Conservation (phyloP, 1,140 invertebrate genomes). For the honey bee (Apis mellifera) region DNA sequence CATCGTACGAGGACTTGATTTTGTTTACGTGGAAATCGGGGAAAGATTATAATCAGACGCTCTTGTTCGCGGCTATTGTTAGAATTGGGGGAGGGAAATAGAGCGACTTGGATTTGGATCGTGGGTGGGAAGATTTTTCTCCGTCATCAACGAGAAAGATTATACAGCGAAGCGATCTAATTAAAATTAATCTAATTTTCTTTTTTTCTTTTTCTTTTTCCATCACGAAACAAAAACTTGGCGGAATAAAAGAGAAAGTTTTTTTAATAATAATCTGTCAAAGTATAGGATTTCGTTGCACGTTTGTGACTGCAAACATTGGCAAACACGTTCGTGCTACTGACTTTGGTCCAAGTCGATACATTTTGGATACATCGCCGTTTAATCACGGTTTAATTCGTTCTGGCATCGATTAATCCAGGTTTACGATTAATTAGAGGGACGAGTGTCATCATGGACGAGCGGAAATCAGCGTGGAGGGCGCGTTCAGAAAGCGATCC, state of each 20-base stretch:
- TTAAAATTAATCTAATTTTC: no score
- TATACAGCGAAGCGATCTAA: no score
- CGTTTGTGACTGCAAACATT: no score
- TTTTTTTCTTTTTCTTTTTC: no score
- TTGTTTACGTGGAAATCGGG: neutral
- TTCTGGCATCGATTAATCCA: slow-evolving; percentile 7
- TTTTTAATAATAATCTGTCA: no score
- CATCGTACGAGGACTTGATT: neutral
- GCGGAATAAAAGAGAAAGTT: no score
- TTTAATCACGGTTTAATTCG: slow-evolving; percentile 14
- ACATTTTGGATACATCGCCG: neutral
- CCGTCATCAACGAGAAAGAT: no score
- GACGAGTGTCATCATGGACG: neutral
- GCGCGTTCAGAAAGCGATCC: slow-evolving; percentile 9
- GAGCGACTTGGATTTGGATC: neutral
- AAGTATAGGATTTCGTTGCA: no score
- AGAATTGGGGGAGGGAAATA: neutral
- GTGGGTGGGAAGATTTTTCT: no score
- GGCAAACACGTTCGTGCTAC: no score
- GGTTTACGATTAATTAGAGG: slow-evolving; percentile 5
- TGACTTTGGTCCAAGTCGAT: no score
- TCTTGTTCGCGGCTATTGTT: neutral
- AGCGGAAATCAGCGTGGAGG: slow-evolving; percentile 23
- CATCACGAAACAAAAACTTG: no score
- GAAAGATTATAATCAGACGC: neutral